Evolutionary conservation across 1,140 invertebrate genomes (phyloP).

Genomic region (Eumeta japonica): DNA sequence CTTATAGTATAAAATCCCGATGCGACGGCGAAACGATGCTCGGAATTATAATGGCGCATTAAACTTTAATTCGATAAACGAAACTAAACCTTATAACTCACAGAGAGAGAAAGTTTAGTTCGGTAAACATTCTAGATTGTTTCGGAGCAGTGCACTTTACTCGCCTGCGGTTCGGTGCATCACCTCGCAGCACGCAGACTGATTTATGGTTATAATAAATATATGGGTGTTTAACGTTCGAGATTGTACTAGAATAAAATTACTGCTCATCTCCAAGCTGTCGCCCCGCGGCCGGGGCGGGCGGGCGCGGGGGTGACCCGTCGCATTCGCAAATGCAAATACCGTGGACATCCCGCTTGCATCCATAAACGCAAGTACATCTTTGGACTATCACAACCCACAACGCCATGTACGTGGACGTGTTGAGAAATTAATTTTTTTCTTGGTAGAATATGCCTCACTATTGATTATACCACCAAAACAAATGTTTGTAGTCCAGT

Average conservation of each 20-base stretch:
- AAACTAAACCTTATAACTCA: conserved; percentile 6
- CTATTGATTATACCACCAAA: no score
- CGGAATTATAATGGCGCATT: conserved; percentile 9
- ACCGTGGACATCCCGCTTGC: no score
- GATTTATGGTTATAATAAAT: conserved; percentile 47
- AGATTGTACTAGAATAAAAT: conserved; percentile 1
- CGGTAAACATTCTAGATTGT: conserved; percentile 6
- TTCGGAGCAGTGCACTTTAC: conserved; percentile 37
- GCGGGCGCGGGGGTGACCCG: no score
- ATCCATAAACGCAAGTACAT: no score
- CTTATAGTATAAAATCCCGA: conserved; percentile 21
- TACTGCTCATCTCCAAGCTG: conserved; percentile 1
- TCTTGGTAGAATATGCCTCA: no score
- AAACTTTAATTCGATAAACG: neutral
- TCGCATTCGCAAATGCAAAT: no score
- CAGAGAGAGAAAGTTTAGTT: conserved; percentile 8
- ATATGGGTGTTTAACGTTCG: conserved; percentile 37
- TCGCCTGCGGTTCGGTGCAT: conserved; percentile 29
- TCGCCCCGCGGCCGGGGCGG: no score
- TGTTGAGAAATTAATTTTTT: no score
- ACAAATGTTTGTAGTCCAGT: no score
- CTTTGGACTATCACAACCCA: no score
- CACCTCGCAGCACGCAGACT: conserved; percentile 35
- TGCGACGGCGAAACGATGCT: neutral
- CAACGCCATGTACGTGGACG: no score